phyloP scores from a whole-genome alignment of 2,797 vertebrate genomes.

The Cyclura pinguis region DNA sequence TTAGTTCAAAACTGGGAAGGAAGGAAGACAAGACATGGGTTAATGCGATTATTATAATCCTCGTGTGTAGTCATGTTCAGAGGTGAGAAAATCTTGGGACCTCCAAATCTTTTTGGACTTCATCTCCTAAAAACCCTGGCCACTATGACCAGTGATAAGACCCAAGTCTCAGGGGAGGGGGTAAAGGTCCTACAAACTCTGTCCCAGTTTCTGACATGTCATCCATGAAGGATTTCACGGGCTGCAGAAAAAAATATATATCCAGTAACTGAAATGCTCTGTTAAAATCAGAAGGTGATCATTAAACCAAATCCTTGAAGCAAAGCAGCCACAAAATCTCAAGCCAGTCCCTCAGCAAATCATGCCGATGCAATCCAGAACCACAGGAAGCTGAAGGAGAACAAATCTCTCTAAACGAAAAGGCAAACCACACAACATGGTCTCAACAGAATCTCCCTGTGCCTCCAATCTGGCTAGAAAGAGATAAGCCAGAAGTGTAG shows the following conservation, averaged over 20 bases:
- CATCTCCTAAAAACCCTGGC: too few relatives aligned
- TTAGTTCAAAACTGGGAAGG: slow-evolving; percentile 90
- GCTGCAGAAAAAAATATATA: background rate
- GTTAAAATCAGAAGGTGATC: background rate
- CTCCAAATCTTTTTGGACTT: background rate
- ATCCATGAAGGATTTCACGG: background rate
- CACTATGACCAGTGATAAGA: background rate
- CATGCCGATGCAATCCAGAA: background rate
- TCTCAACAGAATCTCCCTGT: background rate
- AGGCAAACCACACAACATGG: background rate
- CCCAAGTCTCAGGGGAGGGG: background rate
- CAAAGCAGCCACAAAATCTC: background rate
- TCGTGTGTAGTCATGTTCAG: background rate
- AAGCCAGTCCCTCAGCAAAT: too few relatives aligned
- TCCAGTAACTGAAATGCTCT: background rate
- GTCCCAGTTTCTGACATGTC: background rate
- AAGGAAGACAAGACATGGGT: slow-evolving; percentile 32
- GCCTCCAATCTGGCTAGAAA: background rate
- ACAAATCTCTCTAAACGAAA: background rate
- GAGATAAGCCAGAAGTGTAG: background rate
- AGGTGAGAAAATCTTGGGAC: background rate
- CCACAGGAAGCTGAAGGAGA: too few relatives aligned
- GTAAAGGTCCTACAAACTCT: background rate
- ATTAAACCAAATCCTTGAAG: background rate
- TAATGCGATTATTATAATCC: background rate